phyloP scores from a whole-genome alignment of 2,888 invertebrate species.

The Cephus spinipes region DNA sequence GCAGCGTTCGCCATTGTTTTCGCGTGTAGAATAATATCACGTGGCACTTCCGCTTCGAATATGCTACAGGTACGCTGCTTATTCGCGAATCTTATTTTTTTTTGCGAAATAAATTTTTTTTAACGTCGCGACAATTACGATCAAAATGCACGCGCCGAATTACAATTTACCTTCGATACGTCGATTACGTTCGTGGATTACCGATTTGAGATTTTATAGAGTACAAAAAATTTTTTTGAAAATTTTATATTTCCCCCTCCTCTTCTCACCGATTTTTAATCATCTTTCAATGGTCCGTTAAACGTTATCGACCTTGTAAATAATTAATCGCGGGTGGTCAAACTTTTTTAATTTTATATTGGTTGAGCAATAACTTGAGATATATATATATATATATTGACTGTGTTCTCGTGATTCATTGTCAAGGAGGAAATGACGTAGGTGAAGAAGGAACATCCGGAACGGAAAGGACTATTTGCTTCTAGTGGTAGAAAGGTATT shows the following conservation, averaged over 20 bases:
- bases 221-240: rapidly evolving
- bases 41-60: background rate
- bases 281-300: too few relatives aligned
- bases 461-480: background rate
- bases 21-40: background rate
- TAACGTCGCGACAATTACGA: too few relatives aligned
- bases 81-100: background rate
- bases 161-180: background rate
- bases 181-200: background rate
- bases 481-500: background rate
- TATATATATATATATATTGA: background rate
- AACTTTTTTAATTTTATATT: background rate
- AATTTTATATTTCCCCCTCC: too few relatives aligned
- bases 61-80: background rate
- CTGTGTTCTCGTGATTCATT: background rate
- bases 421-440: background rate
- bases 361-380: background rate
- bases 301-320: too few relatives aligned
- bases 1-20: background rate
- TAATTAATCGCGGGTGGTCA: background rate
- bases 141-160: background rate
- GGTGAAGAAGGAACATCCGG: background rate
- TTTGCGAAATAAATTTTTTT: background rate
- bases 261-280: too few relatives aligned
- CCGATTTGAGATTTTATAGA: background rate